Evolutionary conservation across 1,140 invertebrate species (phyloP).

Genomic region (Cryptotermes secundus): DNA sequence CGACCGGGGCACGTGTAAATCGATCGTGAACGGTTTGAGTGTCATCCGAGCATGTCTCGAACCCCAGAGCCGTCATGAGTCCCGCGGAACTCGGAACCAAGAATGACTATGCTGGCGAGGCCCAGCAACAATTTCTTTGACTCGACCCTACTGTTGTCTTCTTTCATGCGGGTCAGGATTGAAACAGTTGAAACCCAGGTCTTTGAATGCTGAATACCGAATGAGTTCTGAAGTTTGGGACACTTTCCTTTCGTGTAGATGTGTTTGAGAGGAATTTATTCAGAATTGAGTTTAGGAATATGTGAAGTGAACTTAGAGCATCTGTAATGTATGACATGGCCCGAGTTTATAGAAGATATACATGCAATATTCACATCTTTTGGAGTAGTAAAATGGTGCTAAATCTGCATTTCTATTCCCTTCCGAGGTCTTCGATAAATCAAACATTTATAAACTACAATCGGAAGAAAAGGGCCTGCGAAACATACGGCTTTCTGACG

Average conservation of each 20-base stretch:
- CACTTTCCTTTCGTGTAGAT: neutral
- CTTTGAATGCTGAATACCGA: neutral
- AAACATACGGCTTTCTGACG: neutral
- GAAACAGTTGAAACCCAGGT: neutral
- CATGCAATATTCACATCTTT: neutral
- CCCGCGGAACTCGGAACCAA: too few relatives aligned
- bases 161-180: too few relatives aligned
- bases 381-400: neutral
- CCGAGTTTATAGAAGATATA: neutral
- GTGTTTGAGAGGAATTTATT: neutral
- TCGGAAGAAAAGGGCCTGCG: neutral
- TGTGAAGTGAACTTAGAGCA: neutral
- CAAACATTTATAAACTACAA: neutral
- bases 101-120: too few relatives aligned
- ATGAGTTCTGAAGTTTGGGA: neutral
- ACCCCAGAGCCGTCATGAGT: too few relatives aligned
- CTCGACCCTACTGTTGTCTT: too few relatives aligned
- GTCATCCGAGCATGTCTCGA: too few relatives aligned
- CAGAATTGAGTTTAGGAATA: neutral
- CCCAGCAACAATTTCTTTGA: too few relatives aligned
- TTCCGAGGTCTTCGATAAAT: neutral
- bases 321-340: neutral
- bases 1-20: too few relatives aligned
- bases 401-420: neutral
- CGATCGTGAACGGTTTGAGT: too few relatives aligned